A percentile compares a stretch with the other conserved stretches of the same genome.
These are phyloP conservation scores for Neopelma chrysocephalum DNA, from an alignment of 2,797 vertebrate species.

Conservation along the genomic window DNA sequence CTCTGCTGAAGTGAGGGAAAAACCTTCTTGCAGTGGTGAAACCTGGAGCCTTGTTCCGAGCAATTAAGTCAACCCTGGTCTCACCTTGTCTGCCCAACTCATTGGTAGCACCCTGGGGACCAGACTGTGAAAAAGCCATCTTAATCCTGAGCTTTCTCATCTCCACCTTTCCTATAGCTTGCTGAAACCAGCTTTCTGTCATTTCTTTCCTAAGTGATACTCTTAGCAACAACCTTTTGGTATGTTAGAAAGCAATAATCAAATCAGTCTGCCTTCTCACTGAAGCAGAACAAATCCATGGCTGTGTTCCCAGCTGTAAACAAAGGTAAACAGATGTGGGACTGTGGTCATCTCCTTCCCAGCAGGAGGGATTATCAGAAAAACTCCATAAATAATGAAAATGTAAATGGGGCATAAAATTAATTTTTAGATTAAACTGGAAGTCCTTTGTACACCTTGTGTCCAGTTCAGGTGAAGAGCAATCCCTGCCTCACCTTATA, in stretches of 20 bases:
- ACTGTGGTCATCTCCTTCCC: constrained; percentile 39
- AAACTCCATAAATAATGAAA: constrained; percentile 42
- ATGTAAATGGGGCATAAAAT: constrained; percentile 47
- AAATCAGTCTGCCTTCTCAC: not conserved
- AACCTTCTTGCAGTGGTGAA: not conserved
- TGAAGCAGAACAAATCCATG: constrained; percentile 61
- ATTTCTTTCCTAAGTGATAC: not conserved
- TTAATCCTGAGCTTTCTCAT: not conserved
- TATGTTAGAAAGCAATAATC: constrained; percentile 26
- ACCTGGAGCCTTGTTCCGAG: not conserved
- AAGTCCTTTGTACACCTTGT: not conserved
- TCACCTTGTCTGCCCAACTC: not conserved
- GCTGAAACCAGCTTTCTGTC: not conserved
- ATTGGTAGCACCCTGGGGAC: not conserved
- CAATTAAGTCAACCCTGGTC: not conserved
- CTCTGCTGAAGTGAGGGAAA: not conserved
- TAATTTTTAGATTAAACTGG: not conserved
- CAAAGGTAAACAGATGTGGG: constrained; percentile 54
- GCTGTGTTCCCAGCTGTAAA: constrained; percentile 59
- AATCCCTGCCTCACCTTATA: not conserved
- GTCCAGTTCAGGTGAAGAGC: not conserved
- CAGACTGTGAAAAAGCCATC: not conserved
- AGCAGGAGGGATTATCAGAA: constrained; percentile 30
- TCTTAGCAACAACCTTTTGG: not conserved
- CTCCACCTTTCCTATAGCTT: not conserved